phyloP scores from a whole-genome alignment of 2,113 vertebrate species.

The Amblyopsis rosae region DNA sequence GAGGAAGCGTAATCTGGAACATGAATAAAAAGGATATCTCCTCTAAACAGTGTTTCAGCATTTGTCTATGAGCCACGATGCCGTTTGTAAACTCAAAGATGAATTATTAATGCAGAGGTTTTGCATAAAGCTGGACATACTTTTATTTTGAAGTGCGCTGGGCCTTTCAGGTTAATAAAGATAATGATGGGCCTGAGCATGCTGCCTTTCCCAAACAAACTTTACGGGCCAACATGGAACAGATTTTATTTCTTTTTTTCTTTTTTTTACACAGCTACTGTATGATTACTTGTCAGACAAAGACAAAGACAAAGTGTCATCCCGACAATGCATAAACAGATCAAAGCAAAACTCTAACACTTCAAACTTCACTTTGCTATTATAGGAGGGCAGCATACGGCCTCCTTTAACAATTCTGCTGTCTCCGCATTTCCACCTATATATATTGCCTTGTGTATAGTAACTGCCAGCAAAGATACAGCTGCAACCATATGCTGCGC shows the following conservation, averaged over 20 bases:
- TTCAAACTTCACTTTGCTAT: conserved; percentile 67
- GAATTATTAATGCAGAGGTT: conserved; percentile 72
- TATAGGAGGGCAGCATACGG: conserved; percentile 61
- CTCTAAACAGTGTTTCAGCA: conserved; percentile 72
- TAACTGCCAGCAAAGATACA: conserved; percentile 68
- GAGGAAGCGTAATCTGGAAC: conserved; percentile 73
- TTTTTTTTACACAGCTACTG: conserved; percentile 21
- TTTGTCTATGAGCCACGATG: conserved; percentile 68
- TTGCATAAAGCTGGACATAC: conserved; percentile 66
- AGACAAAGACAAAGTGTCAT: background rate
- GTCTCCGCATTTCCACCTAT: conserved; percentile 68
- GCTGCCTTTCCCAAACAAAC: conserved; percentile 33
- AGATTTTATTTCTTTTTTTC: conserved; percentile 29
- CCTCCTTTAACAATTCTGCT: conserved; percentile 64
- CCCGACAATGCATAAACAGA: conserved; percentile 20
- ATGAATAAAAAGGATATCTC: conserved; percentile 78
- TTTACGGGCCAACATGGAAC: conserved; percentile 5
- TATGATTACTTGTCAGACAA: conserved; percentile 12
- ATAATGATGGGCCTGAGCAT: conserved; percentile 33
- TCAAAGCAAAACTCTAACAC: conserved; percentile 34
- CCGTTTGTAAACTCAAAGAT: conserved; percentile 76
- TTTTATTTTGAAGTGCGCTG: conserved; percentile 56
- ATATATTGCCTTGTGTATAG: conserved; percentile 69
- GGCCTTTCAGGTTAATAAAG: conserved; percentile 46
- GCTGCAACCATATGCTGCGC: conserved; percentile 72